Percentiles rank a stretch among this genome's conserved stretches.
phyloP scores from a whole-genome alignment of 2,888 invertebrate species.

The Melanophora roralis region DNA sequence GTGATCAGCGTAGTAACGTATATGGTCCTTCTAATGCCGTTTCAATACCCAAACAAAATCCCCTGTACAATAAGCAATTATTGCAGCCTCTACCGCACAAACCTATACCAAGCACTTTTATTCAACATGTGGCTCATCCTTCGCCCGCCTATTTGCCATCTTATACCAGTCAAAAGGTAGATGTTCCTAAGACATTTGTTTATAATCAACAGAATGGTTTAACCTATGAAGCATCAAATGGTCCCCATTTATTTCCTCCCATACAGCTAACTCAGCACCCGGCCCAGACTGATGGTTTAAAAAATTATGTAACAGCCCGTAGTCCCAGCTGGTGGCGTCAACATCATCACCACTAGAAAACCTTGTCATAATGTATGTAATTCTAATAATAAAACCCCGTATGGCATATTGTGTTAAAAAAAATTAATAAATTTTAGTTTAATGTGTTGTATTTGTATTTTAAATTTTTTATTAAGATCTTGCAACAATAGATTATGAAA shows the following conservation, averaged over 20 bases:
- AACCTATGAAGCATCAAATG: slow-evolving; percentile 72
- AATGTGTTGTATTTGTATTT: slow-evolving; percentile 12
- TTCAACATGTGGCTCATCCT: slow-evolving; percentile 15
- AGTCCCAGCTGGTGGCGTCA: slow-evolving; percentile 72
- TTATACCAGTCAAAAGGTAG: slow-evolving; percentile 58
- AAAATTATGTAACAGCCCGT: slow-evolving; percentile 70
- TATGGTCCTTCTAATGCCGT: slow-evolving; percentile 71
- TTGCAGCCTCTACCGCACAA: slow-evolving; percentile 55
- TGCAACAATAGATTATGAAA: not conserved
- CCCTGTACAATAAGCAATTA: slow-evolving; percentile 66
- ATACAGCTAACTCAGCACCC: slow-evolving; percentile 40
- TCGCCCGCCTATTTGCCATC: slow-evolving; percentile 60
- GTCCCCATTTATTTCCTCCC: slow-evolving; percentile 73
- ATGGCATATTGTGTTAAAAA: slow-evolving; percentile 29
- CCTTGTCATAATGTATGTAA: not conserved
- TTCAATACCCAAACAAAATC: slow-evolving; percentile 60
- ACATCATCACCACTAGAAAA: slow-evolving; percentile 48
- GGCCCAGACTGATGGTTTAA: slow-evolving; percentile 66
- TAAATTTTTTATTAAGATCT: not conserved
- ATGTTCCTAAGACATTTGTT: slow-evolving; percentile 74
- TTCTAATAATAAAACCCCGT: not conserved
- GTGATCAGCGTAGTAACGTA: slow-evolving; percentile 78
- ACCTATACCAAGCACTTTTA: slow-evolving; percentile 12
- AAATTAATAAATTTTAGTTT: slow-evolving; percentile 20
- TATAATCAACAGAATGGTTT: slow-evolving; percentile 77